A percentile compares a stretch with the other conserved stretches of the same genome.
phyloP scores from a whole-genome alignment of 2,888 invertebrate species.

The Pomacea canaliculata region DNA sequence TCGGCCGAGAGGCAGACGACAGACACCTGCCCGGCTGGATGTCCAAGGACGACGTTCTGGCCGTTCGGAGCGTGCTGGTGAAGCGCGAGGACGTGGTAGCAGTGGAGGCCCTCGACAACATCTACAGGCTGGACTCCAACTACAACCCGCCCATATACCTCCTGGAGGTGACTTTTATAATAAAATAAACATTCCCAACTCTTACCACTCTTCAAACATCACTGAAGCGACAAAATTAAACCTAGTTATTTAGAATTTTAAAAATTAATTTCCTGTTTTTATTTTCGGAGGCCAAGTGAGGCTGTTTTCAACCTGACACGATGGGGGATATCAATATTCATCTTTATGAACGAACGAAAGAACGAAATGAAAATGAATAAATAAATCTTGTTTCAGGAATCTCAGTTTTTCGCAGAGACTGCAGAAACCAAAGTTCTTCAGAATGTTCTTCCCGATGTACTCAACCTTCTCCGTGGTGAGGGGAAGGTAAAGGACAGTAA shows the following conservation, averaged over 20 bases:
- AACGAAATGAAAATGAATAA: too few species aligned
- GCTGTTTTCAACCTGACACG: neutral
- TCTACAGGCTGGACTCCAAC: constrained; percentile 41
- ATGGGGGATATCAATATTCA: too few species aligned
- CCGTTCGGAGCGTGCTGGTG: constrained; percentile 34
- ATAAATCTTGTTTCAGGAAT: too few species aligned
- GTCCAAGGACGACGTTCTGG: constrained; percentile 29
- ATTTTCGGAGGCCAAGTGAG: neutral
- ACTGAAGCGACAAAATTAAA: neutral
- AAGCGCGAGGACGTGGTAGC: constrained; percentile 27
- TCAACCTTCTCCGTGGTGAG: constrained; percentile 6
- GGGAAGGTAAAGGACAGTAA: constrained; percentile 11
- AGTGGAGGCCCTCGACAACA: constrained; percentile 39
- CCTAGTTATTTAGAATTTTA: neutral
- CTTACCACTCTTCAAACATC: neutral
- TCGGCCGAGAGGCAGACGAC: constrained; percentile 32
- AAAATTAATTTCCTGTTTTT: neutral
- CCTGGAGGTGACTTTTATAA: constrained; percentile 27
- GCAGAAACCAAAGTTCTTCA: constrained; percentile 12
- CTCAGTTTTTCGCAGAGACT: neutral
- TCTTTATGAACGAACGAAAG: too few species aligned
- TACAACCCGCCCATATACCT: constrained; percentile 34
- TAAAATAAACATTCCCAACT: neutral
- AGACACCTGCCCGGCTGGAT: constrained; percentile 36
- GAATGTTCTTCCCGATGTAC: constrained; percentile 5